Conservation (phyloP, 2,113 vertebrate genomes). For the Thamnaconus septentrionalis region DNA sequence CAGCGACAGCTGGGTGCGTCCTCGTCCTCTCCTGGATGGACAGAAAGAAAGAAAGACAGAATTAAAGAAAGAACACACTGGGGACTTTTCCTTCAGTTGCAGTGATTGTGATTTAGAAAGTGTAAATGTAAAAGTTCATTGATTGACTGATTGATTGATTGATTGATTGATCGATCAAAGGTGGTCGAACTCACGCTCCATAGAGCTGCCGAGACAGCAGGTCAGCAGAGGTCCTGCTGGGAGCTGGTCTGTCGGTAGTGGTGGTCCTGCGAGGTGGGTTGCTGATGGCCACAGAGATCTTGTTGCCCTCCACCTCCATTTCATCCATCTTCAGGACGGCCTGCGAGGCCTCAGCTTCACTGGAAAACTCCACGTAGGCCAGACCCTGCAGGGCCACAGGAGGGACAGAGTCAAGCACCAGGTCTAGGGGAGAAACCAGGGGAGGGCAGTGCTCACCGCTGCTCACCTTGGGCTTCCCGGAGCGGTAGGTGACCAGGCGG, state of each 20-base stretch:
- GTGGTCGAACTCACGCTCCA: constrained; percentile 83
- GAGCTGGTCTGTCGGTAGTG: constrained; percentile 59
- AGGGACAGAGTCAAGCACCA: not conserved
- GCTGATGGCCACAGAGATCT: constrained; percentile 92
- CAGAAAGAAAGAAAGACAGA: not conserved
- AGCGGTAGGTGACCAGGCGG: constrained; percentile 91
- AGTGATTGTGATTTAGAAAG: no score
- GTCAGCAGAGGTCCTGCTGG: constrained; percentile 41
- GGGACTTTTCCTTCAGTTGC: not conserved
- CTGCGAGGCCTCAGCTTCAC: constrained; percentile 87
- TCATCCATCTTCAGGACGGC: constrained; percentile 93
- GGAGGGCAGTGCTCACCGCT: not conserved
- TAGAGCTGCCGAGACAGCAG: constrained; percentile 74
- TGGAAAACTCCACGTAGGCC: constrained; percentile 94
- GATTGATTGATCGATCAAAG: no score
- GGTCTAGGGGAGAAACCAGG: not conserved
- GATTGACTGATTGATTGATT: no score
- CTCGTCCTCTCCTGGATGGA: constrained; percentile 84
- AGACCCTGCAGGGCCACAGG: constrained; percentile 80
- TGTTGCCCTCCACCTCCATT: constrained; percentile 78
- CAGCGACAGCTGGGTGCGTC: constrained; percentile 90
- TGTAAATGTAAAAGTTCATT: no score
- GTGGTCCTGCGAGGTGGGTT: constrained; percentile 88
- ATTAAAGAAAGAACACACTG: not conserved
- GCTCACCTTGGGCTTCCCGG: constrained; percentile 93